These are phyloP conservation scores for Augochlorella aurata DNA, from an alignment of 2,888 invertebrate genomes.

Conservation along the genomic window DNA sequence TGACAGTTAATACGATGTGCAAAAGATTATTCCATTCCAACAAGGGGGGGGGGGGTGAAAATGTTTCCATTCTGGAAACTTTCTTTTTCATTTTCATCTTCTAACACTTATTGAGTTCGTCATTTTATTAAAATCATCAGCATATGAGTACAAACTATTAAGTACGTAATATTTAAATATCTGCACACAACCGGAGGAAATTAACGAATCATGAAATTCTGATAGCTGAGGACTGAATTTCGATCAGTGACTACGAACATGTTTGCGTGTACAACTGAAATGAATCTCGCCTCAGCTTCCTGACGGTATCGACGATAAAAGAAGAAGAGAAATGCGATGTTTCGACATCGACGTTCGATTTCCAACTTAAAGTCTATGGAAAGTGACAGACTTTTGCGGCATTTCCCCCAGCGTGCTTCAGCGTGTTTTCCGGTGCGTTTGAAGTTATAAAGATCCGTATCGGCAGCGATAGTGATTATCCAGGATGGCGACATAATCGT, in stretches of 20 bases:
- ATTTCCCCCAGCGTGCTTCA: not conserved
- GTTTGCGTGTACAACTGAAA: not conserved
- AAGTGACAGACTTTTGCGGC: conserved; percentile 25
- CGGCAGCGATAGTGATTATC: conserved; percentile 79
- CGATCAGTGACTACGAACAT: not conserved
- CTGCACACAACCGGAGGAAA: too few species aligned
- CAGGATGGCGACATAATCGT: conserved; percentile 79
- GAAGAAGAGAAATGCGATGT: not conserved
- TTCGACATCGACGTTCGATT: conserved; percentile 5
- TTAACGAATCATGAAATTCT: too few species aligned
- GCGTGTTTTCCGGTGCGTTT: conserved; percentile 72
- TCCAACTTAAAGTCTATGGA: not conserved
- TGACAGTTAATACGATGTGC: too few species aligned
- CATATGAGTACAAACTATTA: too few species aligned
- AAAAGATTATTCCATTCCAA: too few species aligned
- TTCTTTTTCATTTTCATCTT: too few species aligned
- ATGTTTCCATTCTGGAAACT: too few species aligned
- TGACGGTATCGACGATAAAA: not conserved
- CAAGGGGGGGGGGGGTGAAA: too few species aligned
- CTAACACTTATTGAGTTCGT: too few species aligned
- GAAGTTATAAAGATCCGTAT: conserved; percentile 78
- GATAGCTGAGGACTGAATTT: not conserved
- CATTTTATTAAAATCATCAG: too few species aligned
- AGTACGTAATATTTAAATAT: too few species aligned
- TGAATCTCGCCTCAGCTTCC: not conserved